A percentile compares a stretch with the other conserved stretches of the same genome.
Evolutionary conservation across 2,113 vertebrate species (phyloP).

Genomic region (Anoplopoma fimbria): DNA sequence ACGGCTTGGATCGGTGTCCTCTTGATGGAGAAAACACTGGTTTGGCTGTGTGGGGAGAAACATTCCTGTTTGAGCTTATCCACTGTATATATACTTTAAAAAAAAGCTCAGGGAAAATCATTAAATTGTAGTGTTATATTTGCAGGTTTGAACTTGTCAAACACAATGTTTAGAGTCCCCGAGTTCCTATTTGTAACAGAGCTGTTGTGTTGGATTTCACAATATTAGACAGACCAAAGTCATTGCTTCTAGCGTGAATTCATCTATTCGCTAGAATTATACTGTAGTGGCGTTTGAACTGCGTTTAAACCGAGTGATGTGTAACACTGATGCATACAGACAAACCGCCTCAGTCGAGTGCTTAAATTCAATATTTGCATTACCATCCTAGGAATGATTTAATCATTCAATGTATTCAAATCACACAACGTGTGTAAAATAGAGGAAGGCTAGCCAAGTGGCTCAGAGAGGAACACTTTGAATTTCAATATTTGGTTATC

Average conservation of each 20-base stretch:
- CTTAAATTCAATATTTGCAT: conserved; percentile 29
- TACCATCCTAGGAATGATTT: not conserved
- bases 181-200: not conserved
- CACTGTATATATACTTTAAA: not conserved
- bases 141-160: too few species aligned
- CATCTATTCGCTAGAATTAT: not conserved
- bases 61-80: not conserved
- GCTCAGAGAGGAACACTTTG: not conserved
- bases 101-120: not conserved
- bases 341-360: not conserved
- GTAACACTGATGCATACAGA: not conserved
- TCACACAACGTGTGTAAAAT: not conserved
- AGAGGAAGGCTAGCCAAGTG: not conserved
- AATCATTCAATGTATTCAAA: conserved; percentile 50
- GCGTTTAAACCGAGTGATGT: not conserved
- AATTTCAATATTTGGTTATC: not conserved
- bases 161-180: too few species aligned
- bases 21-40: not conserved
- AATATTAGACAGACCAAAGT: too few species aligned
- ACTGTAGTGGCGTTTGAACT: not conserved
- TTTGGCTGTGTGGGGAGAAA: too few species aligned
- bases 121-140: too few species aligned
- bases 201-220: not conserved
- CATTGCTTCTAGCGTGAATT: not conserved
- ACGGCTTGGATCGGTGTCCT: too few species aligned